Conservation (phyloP, 92 coral and sea anemone genomes). For the Umimayanthus kanabou region DNA sequence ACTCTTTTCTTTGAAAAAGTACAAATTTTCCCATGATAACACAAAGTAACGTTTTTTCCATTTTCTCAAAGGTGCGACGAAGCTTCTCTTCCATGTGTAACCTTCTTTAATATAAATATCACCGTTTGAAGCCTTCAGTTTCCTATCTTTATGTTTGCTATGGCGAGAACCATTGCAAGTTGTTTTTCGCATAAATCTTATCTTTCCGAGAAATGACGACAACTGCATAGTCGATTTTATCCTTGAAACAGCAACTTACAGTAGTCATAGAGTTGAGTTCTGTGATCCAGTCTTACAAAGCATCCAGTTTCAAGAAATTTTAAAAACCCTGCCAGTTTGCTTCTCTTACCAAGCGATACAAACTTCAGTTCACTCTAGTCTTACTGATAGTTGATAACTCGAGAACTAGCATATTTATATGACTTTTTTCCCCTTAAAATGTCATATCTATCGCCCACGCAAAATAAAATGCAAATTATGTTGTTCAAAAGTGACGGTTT, state of each 20-base stretch:
- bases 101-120: slow-evolving; percentile 71
- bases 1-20: slow-evolving; percentile 73
- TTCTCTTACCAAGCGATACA: not conserved
- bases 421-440: not conserved
- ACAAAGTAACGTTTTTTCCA: slow-evolving; percentile 81
- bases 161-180: slow-evolving; percentile 40
- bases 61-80: slow-evolving; percentile 44
- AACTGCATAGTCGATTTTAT: slow-evolving; percentile 44
- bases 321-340: not conserved
- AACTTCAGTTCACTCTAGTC: not conserved
- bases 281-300: not conserved
- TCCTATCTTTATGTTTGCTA: slow-evolving; percentile 53
- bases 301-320: not conserved
- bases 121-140: slow-evolving; percentile 19
- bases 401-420: not conserved
- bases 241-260: not conserved
- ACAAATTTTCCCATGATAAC: slow-evolving; percentile 67
- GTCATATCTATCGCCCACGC: slow-evolving; percentile 15
- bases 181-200: slow-evolving; percentile 26
- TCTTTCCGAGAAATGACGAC: slow-evolving; percentile 61
- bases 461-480: slow-evolving; percentile 4
- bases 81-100: slow-evolving; percentile 69
- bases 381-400: not conserved
- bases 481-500: not conserved
- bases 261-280: slow-evolving; percentile 22